These are phyloP conservation scores for Trematomus loennbergii DNA, from an alignment of 2,113 vertebrate genomes.

Conservation along the genomic window DNA sequence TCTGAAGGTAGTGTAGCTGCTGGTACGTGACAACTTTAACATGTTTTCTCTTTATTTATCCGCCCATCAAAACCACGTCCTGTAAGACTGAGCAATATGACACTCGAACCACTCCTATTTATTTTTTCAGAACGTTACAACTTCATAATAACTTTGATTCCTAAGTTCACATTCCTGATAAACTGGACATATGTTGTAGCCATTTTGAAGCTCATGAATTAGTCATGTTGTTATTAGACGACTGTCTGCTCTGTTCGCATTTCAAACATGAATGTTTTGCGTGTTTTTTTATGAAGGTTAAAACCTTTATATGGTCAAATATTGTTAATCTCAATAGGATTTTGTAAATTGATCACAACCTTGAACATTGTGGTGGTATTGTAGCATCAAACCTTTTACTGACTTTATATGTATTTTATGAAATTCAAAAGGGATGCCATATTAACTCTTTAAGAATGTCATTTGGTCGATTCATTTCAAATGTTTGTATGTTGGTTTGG, in stretches of 20 bases:
- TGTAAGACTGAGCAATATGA: conserved; percentile 31
- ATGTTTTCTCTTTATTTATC: not conserved
- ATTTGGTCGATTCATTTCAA: not conserved
- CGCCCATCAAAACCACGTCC: not conserved
- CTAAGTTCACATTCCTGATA: not conserved
- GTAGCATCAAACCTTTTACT: conserved; percentile 5
- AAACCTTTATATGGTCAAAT: conserved; percentile 23
- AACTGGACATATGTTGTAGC: conserved; percentile 3
- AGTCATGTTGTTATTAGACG: no score
- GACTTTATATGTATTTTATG: not conserved
- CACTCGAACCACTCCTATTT: not conserved
- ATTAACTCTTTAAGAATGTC: conserved; percentile 14
- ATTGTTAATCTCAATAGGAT: not conserved
- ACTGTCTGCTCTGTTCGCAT: not conserved
- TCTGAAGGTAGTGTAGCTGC: not conserved
- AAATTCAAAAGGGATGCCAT: conserved; percentile 9
- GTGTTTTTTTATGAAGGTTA: not conserved
- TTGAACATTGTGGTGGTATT: conserved; percentile 12
- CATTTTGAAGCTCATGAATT: not conserved
- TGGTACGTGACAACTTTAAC: not conserved
- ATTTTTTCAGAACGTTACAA: no score
- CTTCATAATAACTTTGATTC: no score
- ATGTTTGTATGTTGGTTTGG: conserved; percentile 19
- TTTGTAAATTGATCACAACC: conserved; percentile 12
- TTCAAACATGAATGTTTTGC: conserved; percentile 35